Percentiles rank a stretch among this genome's conserved stretches.
Conservation (phyloP, 2,797 vertebrate species). For the Molothrus aeneus region DNA sequence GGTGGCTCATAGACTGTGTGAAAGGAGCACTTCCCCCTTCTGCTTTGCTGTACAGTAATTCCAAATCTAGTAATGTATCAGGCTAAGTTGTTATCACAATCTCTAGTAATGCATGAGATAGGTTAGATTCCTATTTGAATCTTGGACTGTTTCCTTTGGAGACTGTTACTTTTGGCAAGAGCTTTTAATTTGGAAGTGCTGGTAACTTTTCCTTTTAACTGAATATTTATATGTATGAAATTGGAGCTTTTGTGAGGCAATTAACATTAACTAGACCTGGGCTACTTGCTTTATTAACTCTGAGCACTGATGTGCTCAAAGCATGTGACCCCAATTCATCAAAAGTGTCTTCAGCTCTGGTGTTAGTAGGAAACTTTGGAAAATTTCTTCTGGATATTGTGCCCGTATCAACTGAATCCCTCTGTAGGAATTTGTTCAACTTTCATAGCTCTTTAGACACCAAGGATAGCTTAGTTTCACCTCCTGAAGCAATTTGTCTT, state of each 20-base stretch:
- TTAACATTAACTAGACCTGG: background rate
- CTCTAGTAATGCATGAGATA: background rate
- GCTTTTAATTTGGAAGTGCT: background rate
- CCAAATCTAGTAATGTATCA: background rate
- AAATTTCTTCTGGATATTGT: background rate
- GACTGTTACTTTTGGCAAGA: background rate
- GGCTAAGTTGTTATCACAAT: background rate
- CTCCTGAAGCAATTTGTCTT: background rate
- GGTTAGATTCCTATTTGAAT: background rate
- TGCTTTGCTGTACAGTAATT: background rate
- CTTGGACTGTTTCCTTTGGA: background rate
- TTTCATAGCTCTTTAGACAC: background rate
- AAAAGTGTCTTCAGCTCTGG: background rate
- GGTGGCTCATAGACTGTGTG: background rate
- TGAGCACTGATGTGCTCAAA: background rate
- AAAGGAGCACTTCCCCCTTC: background rate
- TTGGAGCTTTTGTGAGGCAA: background rate
- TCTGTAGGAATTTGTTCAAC: background rate
- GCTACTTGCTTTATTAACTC: background rate
- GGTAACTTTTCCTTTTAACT: background rate
- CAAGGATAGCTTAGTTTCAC: background rate
- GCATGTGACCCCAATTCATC: background rate
- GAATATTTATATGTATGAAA: background rate
- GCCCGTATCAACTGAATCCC: rapidly evolving
- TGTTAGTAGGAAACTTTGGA: background rate